Evolutionary conservation across 1,140 invertebrate genomes (phyloP), one percentile per base, ranked within the genome.

Genomic region (Solen grandis): DNA sequence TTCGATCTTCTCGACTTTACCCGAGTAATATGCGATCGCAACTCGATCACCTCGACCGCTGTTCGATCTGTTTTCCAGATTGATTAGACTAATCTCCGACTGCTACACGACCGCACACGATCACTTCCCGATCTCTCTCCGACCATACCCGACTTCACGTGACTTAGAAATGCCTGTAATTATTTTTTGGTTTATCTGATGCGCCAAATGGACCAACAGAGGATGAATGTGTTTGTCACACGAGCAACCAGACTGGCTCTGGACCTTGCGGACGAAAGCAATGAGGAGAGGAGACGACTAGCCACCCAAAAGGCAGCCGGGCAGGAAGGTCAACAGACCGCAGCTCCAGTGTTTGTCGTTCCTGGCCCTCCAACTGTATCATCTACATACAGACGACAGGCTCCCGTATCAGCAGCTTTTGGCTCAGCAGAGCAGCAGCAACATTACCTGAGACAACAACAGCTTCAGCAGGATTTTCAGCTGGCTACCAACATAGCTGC

Each of bases 221-320:
- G 52, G n/a, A 72, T 72, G 69, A 59, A 72, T 38, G 13, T 72
- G 33, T 72, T 72, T 55, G 69, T 72, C 52, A 72, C 69, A 57
- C 69, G 69, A 38, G 29, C 27, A 63, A 63, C 60, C 5, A 63
- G 60, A 35, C 60, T 63, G 60, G 60, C 60, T 63, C 60, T 63
- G 31, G 60, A 63, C 31, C 60, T 63, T 63, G 60, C 31, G 60
- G 60, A 63, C 5, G 60, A 63, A 63, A 63, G 60, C 60, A 5
- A 35, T 8, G 60, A 63, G 31, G 60, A 63, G 60, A 63, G 22
- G 60, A 63, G 60, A 63, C 60, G 60, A 35, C 31, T 63, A 63
- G 33, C 60, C 29, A 36, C 60, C 33, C 60, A 36, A n/a, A 36
- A 63, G 60, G 60, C 60, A 63, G 60, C 31, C 5, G 60, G 60